These are phyloP conservation scores for Agrypnus murinus DNA, from an alignment of 2,888 invertebrate genomes.

Conservation along the genomic window DNA sequence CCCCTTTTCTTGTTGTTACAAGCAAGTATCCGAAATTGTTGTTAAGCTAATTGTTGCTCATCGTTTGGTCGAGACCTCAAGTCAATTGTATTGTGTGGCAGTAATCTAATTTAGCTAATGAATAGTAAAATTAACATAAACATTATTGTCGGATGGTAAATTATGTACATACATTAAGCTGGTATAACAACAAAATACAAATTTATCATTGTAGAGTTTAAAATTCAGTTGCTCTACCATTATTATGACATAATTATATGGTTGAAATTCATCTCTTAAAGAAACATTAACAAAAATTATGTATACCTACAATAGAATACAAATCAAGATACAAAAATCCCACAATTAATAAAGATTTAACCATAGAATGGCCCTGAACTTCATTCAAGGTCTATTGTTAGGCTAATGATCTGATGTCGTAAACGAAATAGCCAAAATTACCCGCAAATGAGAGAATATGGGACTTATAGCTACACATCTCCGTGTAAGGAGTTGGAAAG, in stretches of 20 bases:
- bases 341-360: constrained; percentile 36
- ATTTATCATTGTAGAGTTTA: constrained; percentile 5
- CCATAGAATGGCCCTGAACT: constrained; percentile 33
- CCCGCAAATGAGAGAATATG: constrained; percentile 24
- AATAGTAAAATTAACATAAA: constrained; percentile 10
- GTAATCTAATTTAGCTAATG: background rate
- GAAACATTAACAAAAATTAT: constrained; percentile 28
- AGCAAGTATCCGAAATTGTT: background rate
- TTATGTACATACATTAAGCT: constrained; percentile 20
- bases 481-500: constrained; percentile 18
- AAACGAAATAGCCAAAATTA: constrained; percentile 27
- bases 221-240: constrained; percentile 4
- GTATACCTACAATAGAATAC: constrained; percentile 2
- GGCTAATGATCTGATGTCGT: constrained; percentile 24
- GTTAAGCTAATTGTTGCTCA: background rate
- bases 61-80: background rate
- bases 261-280: constrained; percentile 2
- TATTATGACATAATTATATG: constrained; percentile 19
- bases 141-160: constrained; percentile 4
- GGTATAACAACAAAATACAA: constrained; percentile 4
- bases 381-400: constrained; percentile 38
- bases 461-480: constrained; percentile 6
- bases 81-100: background rate
- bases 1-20: background rate
- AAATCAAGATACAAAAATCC: constrained; percentile 3